Percentiles rank a stretch among this genome's conserved stretches.
These are phyloP conservation scores for Sycophaga agraensis DNA, from an alignment of 1,140 invertebrate genomes.

Conservation along the genomic window DNA sequence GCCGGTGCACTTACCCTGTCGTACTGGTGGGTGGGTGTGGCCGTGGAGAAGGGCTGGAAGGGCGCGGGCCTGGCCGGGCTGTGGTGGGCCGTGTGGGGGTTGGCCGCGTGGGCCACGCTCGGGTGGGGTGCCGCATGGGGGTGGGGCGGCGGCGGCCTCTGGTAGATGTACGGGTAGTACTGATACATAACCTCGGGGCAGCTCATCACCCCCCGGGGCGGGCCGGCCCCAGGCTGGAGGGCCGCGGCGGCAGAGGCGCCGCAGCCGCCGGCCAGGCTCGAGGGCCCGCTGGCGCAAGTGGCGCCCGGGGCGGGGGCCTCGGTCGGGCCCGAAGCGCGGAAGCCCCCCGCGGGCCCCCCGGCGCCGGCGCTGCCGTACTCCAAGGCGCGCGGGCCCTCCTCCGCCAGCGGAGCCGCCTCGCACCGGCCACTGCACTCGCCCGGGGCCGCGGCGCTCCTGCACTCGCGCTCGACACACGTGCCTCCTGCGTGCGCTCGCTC, in stretches of 20 bases:
- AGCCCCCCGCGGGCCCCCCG: conserved; percentile 55
- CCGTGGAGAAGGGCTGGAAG: conserved; percentile 54
- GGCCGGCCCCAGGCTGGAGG: not conserved
- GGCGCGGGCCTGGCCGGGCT: conserved; percentile 55
- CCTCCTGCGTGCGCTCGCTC: not conserved
- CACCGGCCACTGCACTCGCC: too few species aligned
- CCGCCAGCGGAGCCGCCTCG: not conserved
- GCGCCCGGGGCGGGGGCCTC: too few species aligned
- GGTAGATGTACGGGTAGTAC: conserved; percentile 64
- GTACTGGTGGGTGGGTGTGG: conserved; percentile 58
- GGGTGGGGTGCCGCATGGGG: conserved; percentile 52
- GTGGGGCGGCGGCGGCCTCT: conserved; percentile 57
- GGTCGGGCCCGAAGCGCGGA: too few species aligned
- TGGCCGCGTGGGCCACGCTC: conserved; percentile 31
- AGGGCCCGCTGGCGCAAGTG: too few species aligned
- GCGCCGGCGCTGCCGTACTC: conserved; percentile 31
- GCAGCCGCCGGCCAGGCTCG: not conserved
- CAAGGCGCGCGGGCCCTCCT: conserved; percentile 41
- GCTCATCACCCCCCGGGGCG: conserved; percentile 56
- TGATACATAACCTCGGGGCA: conserved; percentile 67
- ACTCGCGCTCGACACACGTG: not conserved
- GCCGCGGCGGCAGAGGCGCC: not conserved
- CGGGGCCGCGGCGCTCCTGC: not conserved
- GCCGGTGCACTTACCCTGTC: conserved; percentile 58
- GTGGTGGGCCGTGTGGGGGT: conserved; percentile 54